Percentiles rank a stretch among this genome's conserved stretches.
phyloP scores from a whole-genome alignment of 2,797 vertebrate genomes.

The Choloepus didactylus region DNA sequence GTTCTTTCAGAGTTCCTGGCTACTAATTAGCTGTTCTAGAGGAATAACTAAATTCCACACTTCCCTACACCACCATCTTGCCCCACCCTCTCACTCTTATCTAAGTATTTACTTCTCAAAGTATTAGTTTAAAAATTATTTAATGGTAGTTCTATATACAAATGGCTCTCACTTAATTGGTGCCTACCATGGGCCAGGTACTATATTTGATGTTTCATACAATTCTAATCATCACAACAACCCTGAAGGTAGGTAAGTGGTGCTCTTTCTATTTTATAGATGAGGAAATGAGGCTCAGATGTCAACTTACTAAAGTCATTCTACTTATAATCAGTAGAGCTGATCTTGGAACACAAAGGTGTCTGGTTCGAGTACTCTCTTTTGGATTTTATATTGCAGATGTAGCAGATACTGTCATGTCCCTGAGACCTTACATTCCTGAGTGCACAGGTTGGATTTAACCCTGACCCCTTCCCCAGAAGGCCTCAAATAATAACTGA shows the following conservation, averaged over 20 bases:
- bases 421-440: not conserved
- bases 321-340: not conserved
- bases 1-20: too few relatives aligned
- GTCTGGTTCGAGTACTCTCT: not conserved
- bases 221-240: not conserved
- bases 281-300: not conserved
- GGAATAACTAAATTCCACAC: too few relatives aligned
- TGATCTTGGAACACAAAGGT: not conserved
- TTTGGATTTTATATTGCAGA: not conserved
- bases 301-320: not conserved
- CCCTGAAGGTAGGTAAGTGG: not conserved
- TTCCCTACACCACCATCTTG: too few relatives aligned
- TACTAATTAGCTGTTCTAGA: too few relatives aligned
- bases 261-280: not conserved
- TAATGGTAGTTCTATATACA: not conserved
- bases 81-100: too few relatives aligned
- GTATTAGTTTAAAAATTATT: constrained; percentile 33
- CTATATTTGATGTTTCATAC: not conserved
- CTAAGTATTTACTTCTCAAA: not conserved
- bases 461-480: not conserved
- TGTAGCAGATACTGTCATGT: not conserved
- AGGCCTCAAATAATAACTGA: not conserved
- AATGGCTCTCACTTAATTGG: not conserved
- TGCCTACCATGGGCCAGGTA: not conserved
- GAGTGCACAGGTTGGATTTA: not conserved